Percentiles rank a stretch among this genome's conserved stretches.
Evolutionary conservation across 2,888 invertebrate species (phyloP).

Genomic region (Epinotia ramella): DNA sequence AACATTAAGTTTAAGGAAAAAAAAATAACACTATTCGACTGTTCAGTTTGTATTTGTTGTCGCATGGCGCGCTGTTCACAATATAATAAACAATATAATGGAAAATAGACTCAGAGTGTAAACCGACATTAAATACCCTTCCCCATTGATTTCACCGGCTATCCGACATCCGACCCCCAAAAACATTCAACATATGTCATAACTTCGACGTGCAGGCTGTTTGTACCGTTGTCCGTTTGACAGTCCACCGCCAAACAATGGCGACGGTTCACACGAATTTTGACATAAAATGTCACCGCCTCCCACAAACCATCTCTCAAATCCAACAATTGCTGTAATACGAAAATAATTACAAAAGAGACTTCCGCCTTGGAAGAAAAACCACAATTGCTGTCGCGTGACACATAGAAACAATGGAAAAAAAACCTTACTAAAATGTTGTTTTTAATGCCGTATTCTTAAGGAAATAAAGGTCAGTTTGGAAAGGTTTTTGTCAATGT

Average conservation of each 20-base stretch:
- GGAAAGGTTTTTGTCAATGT: conserved; percentile 8
- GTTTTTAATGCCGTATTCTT: conserved; percentile 1
- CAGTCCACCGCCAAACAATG: conserved; percentile 23
- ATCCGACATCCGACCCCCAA: neutral
- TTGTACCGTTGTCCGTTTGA: neutral
- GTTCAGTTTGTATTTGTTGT: no score
- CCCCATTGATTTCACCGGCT: neutral
- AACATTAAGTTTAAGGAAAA: no score
- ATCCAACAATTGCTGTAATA: conserved; percentile 72
- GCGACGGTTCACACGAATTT: conserved; percentile 37
- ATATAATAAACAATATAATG: neutral
- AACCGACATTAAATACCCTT: neutral
- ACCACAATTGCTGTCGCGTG: conserved; percentile 80
- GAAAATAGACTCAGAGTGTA: neutral
- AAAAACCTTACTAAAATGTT: conserved; percentile 5
- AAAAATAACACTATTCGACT: no score
- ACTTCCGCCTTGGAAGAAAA: conserved; percentile 77
- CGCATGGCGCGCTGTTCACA: neutral
- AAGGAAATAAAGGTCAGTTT: conserved; percentile 12
- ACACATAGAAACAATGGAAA: conserved; percentile 66
- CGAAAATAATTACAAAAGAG: conserved; percentile 75
- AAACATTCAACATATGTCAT: neutral
- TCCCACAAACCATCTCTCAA: conserved; percentile 49
- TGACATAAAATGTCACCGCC: conserved; percentile 35
- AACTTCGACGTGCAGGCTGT: neutral